Percentiles rank a stretch among this genome's conserved stretches.
These are phyloP conservation scores for Apodemia mormo DNA, from an alignment of 2,888 invertebrate species.

Conservation along the genomic window DNA sequence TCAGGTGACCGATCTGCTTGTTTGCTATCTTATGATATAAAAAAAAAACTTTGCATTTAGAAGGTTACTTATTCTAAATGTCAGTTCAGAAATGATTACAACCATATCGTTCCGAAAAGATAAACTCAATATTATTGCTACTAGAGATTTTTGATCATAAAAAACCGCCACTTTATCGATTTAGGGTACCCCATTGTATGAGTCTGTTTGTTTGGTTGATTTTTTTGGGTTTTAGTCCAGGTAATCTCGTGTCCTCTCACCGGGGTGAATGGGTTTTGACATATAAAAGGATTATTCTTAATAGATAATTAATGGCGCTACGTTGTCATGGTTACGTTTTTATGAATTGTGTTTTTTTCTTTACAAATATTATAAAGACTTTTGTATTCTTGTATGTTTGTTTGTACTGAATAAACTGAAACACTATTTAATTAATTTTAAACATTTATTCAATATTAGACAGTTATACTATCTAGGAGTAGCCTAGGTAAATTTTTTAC, in stretches of 20 bases:
- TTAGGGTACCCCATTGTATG: constrained; percentile 59
- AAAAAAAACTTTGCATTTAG: background rate
- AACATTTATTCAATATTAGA: too few relatives aligned
- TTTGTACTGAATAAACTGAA: too few relatives aligned
- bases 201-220: constrained; percentile 60
- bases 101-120: background rate
- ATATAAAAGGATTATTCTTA: constrained; percentile 77
- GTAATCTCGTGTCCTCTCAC: constrained; percentile 76
- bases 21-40: too few relatives aligned
- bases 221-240: constrained; percentile 71
- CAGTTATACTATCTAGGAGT: too few relatives aligned
- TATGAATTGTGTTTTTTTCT: too few relatives aligned
- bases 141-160: constrained; percentile 19
- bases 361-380: too few relatives aligned
- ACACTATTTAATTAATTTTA: constrained; percentile 28
- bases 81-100: background rate
- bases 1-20: too few relatives aligned
- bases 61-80: background rate
- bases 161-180: constrained; percentile 48
- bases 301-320: constrained; percentile 78
- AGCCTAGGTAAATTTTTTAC: too few relatives aligned
- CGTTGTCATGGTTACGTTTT: constrained; percentile 43
- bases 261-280: constrained; percentile 69
- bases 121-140: background rate
- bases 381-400: too few relatives aligned